Evolutionary conservation across 1,140 invertebrate genomes (phyloP).

Genomic region (Drosophila tani): DNA sequence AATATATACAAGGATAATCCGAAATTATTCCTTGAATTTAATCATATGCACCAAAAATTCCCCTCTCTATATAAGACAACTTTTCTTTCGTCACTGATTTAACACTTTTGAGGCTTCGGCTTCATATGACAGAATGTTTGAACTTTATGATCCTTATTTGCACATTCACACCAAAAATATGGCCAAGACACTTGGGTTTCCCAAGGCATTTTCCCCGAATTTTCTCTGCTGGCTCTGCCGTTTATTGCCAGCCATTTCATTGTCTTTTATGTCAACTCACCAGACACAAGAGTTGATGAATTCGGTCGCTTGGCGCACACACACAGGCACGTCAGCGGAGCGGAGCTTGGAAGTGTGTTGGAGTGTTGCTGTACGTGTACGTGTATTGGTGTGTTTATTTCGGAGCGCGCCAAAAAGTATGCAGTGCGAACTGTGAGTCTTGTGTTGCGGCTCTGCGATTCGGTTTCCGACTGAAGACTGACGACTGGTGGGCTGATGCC

Average conservation of each 20-base stretch:
- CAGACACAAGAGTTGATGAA: conserved; percentile 63
- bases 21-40: too few relatives aligned
- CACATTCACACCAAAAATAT: conserved; percentile 20
- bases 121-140: background rate
- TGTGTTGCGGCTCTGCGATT: conserved; percentile 54
- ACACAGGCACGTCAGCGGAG: background rate
- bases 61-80: background rate
- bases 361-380: conserved; percentile 15
- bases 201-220: conserved; percentile 8
- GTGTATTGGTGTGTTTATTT: conserved; percentile 32
- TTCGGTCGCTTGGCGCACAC: conserved; percentile 40
- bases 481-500: conserved; percentile 17
- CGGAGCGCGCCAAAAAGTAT: conserved; percentile 73
- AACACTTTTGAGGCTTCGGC: background rate
- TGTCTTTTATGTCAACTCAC: conserved; percentile 63
- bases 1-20: background rate
- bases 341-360: background rate
- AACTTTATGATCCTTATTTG: conserved; percentile 5
- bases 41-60: background rate
- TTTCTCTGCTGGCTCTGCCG: conserved; percentile 13
- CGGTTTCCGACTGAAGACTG: conserved; percentile 51
- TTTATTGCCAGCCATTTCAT: conserved; percentile 15
- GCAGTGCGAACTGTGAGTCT: conserved; percentile 58
- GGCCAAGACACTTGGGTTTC: background rate
- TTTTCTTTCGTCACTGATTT: background rate